Evolutionary conservation across 2,888 invertebrate species (phyloP).

Genomic region (Diadegma fenestrale): DNA sequence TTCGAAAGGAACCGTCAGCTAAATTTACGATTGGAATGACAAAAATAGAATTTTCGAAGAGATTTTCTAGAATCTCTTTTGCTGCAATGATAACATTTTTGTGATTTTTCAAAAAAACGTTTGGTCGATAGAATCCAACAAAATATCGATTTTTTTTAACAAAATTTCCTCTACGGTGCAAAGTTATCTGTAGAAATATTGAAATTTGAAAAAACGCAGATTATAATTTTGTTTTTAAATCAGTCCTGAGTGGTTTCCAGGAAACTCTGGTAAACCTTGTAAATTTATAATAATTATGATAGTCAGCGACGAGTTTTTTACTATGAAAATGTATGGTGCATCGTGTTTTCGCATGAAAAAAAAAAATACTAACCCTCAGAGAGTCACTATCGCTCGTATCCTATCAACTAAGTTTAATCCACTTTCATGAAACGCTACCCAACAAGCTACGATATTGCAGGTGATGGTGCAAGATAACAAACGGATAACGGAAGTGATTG

Average conservation of each 20-base stretch:
- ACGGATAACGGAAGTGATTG: constrained; percentile 9
- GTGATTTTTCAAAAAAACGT: too few relatives aligned
- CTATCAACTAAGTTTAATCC: constrained; percentile 2
- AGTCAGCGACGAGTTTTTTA: not conserved
- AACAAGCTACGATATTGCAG: constrained; percentile 11
- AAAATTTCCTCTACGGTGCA: too few relatives aligned
- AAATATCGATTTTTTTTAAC: too few relatives aligned
- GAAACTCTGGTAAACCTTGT: not conserved
- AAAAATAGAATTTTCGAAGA: too few relatives aligned
- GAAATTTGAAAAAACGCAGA: not conserved
- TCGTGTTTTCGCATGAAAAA: not conserved
- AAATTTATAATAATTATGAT: not conserved
- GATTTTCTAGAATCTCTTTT: too few relatives aligned
- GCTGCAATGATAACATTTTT: too few relatives aligned
- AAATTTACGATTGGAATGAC: too few relatives aligned
- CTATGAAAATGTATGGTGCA: not conserved
- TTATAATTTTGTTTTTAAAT: not conserved
- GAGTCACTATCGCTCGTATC: constrained; percentile 13
- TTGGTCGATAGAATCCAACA: too few relatives aligned
- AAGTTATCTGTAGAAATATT: not conserved
- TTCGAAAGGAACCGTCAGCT: too few relatives aligned
- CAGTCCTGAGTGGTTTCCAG: not conserved
- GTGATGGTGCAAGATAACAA: constrained; percentile 31
- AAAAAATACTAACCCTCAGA: not conserved
- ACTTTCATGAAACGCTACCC: not conserved